Percentiles rank a stretch among this genome's conserved stretches.
Conservation (phyloP, 2,888 invertebrate genomes). For the Onchidella celtica region DNA sequence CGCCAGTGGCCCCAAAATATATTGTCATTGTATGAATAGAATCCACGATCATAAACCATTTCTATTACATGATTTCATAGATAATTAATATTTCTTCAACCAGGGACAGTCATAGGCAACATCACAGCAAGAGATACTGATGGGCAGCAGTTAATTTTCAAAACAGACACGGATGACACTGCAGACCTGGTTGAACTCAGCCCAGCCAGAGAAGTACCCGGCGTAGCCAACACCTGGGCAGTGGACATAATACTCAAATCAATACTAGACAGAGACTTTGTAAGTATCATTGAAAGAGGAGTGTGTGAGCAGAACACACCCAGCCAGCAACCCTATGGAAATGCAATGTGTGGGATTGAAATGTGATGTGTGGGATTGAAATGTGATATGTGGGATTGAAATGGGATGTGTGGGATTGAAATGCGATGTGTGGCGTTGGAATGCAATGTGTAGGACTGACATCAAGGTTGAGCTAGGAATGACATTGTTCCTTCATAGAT, state of each 20-base stretch:
- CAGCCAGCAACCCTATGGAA: too few relatives aligned
- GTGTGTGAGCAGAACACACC: too few relatives aligned
- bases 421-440: too few relatives aligned
- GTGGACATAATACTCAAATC: conserved; percentile 67
- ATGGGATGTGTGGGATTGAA: too few relatives aligned
- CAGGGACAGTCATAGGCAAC: conserved; percentile 64
- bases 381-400: neutral
- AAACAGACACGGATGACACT: conserved; percentile 52
- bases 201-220: conserved; percentile 50
- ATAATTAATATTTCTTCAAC: neutral
- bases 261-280: conserved; percentile 68
- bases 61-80: neutral
- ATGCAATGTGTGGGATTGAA: too few relatives aligned
- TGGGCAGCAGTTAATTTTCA: conserved; percentile 65
- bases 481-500: too few relatives aligned
- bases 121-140: conserved; percentile 67
- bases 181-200: conserved; percentile 61
- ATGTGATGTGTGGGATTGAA: neutral
- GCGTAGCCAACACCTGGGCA: conserved; percentile 54
- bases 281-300: too few relatives aligned
- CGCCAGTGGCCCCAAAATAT: neutral
- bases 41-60: too few relatives aligned
- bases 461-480: too few relatives aligned
- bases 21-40: too few relatives aligned
- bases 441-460: too few relatives aligned